A percentile compares a stretch with the other conserved stretches of the same genome.
Evolutionary conservation across 2,113 vertebrate genomes (phyloP).

Genomic region (Ivindomyrus marchei): DNA sequence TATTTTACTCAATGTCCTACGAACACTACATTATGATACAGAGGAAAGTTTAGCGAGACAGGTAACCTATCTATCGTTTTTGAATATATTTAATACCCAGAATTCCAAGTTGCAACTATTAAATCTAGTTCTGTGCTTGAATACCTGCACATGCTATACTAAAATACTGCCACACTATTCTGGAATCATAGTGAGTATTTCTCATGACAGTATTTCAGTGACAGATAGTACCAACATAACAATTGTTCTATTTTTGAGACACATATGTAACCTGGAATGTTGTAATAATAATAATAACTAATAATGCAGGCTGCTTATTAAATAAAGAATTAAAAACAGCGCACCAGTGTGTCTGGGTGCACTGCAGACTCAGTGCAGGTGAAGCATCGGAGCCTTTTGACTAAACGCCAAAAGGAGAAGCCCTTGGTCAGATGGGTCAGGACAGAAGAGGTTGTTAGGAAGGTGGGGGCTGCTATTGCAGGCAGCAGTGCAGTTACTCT

Average conservation of each 20-base stretch:
- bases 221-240: background rate
- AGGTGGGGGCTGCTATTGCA: background rate
- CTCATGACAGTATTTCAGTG: background rate
- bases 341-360: background rate
- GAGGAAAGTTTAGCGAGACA: background rate
- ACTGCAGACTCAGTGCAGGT: constrained; percentile 7
- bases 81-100: background rate
- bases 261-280: background rate
- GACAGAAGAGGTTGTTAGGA: background rate
- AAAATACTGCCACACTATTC: background rate
- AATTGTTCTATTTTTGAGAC: background rate
- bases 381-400: background rate
- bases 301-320: background rate
- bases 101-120: background rate
- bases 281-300: background rate
- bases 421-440: constrained; percentile 4
- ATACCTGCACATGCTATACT: background rate
- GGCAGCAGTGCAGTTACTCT: background rate
- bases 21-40: background rate
- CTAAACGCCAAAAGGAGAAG: constrained; percentile 7
- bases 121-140: background rate
- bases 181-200: background rate
- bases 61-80: background rate
- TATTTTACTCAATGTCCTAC: background rate
- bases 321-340: background rate